phyloP scores from a whole-genome alignment of 2,113 vertebrate genomes.

The Cygnus atratus region DNA sequence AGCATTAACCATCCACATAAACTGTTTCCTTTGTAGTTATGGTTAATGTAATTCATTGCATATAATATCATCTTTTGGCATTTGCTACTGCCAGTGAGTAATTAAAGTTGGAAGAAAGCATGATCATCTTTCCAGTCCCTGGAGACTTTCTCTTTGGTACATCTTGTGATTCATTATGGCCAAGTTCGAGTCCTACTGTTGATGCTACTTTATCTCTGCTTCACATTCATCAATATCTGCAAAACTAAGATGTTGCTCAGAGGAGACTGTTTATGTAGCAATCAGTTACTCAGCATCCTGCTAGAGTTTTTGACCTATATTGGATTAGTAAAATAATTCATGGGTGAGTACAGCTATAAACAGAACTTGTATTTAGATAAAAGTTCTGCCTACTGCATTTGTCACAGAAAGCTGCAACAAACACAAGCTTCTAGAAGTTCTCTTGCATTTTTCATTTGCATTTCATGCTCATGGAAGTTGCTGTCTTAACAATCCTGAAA shows the following conservation, averaged over 20 bases:
- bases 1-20: not conserved
- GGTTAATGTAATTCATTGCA: not conserved
- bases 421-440: not conserved
- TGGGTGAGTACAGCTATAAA: not conserved
- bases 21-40: not conserved
- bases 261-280: not conserved
- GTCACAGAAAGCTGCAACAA: not conserved
- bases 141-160: not conserved
- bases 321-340: not conserved
- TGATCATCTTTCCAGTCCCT: not conserved
- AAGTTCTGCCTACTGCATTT: not conserved
- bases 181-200: not conserved
- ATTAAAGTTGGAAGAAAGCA: not conserved
- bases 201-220: not conserved
- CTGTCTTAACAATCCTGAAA: not conserved
- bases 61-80: not conserved
- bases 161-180: not conserved
- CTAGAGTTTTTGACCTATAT: not conserved
- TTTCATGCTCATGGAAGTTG: not conserved
- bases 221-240: not conserved
- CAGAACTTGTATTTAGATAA: not conserved
- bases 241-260: not conserved
- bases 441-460: not conserved
- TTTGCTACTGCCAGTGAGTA: not conserved
- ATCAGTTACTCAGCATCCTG: not conserved